Evolutionary conservation across 2,888 invertebrate species (phyloP).

Genomic region (Allophyes oxyacanthae): DNA sequence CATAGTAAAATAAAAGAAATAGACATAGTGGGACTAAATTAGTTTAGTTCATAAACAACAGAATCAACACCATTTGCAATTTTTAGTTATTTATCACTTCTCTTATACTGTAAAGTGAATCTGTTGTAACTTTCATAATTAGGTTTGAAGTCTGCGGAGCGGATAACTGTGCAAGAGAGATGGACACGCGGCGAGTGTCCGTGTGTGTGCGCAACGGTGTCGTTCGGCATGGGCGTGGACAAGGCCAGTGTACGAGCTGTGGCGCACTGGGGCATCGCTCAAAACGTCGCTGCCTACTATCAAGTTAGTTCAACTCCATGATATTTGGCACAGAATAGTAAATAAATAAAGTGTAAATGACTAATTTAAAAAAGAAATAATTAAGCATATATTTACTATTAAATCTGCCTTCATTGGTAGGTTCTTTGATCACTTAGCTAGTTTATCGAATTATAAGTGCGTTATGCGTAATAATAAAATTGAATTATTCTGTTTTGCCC

Average conservation of each 20-base stretch:
- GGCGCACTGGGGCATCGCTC: slow-evolving; percentile 98
- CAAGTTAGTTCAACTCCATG: slow-evolving; percentile 76
- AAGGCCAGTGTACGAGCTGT: slow-evolving; percentile 98
- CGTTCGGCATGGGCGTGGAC: slow-evolving; percentile 99
- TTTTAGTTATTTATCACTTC: background rate
- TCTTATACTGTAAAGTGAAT: background rate
- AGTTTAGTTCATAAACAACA: too few species aligned
- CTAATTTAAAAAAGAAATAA: too few species aligned
- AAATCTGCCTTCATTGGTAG: too few species aligned
- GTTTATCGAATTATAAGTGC: too few species aligned
- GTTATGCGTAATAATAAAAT: too few species aligned
- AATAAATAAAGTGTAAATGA: too few species aligned
- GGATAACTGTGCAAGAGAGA: slow-evolving; percentile 94
- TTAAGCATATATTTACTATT: too few species aligned
- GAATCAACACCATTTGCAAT: too few species aligned
- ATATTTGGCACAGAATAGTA: background rate
- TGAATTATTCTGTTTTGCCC: too few species aligned
- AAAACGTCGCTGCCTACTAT: slow-evolving; percentile 98
- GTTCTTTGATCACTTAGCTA: too few species aligned
- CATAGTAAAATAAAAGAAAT: too few species aligned
- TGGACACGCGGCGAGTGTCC: slow-evolving; percentile 97
- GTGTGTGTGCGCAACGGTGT: slow-evolving; percentile 98
- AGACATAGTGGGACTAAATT: too few species aligned
- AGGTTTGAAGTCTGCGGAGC: slow-evolving; percentile 92
- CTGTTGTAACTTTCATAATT: background rate